phyloP scores from a whole-genome alignment of 2,888 invertebrate species.

The Archips crataeganus region DNA sequence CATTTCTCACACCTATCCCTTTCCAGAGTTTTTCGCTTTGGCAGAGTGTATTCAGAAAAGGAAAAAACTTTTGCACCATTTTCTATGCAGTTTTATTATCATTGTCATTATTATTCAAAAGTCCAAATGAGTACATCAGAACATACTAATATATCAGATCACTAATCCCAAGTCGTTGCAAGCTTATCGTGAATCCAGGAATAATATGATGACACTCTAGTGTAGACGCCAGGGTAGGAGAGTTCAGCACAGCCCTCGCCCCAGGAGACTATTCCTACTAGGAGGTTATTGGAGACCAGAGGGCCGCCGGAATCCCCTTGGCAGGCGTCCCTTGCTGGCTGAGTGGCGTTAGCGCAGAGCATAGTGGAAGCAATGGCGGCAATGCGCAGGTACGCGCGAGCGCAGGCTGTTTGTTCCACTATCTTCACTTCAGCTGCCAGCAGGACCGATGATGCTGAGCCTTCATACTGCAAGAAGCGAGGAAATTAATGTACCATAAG shows the following conservation, averaged over 20 bases:
- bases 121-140: not conserved
- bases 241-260: slow-evolving; percentile 84
- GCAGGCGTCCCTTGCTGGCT: slow-evolving; percentile 76
- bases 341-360: slow-evolving; percentile 71
- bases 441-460: slow-evolving; percentile 63
- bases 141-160: slow-evolving; percentile 24
- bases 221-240: slow-evolving; percentile 85
- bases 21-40: slow-evolving; percentile 13
- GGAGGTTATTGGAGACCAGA: slow-evolving; percentile 71
- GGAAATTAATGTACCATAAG: no score
- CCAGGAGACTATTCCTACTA: slow-evolving; percentile 86
- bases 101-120: not conserved
- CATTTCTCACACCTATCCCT: slow-evolving; percentile 11
- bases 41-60: not conserved
- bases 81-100: not conserved
- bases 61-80: not conserved
- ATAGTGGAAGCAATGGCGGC: slow-evolving; percentile 68
- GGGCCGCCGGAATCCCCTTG: slow-evolving; percentile 88
- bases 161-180: slow-evolving; percentile 12
- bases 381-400: slow-evolving; percentile 65
- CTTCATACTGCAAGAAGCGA: slow-evolving; percentile 65
- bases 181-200: slow-evolving; percentile 64
- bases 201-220: slow-evolving; percentile 74
- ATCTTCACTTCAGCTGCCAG: slow-evolving; percentile 72
- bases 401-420: slow-evolving; percentile 69